Conservation (phyloP, 2,113 vertebrate species). For the Lycaon pictus region DNA sequence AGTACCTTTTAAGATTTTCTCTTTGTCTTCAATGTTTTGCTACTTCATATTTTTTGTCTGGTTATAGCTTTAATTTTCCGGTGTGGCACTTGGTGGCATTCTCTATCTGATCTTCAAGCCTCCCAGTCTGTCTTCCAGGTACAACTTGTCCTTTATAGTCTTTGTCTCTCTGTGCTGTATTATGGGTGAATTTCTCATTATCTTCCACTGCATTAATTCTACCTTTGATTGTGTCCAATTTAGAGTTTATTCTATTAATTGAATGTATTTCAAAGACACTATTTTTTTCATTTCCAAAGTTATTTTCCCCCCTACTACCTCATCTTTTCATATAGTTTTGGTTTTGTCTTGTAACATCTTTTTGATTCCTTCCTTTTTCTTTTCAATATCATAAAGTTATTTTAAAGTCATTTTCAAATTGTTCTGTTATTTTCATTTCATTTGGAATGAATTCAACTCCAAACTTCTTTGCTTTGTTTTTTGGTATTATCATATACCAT, state of each 20-base stretch:
- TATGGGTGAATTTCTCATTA: background rate
- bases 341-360: background rate
- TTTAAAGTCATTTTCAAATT: conserved; percentile 7
- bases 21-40: background rate
- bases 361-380: background rate
- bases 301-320: background rate
- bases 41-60: background rate
- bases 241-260: conserved; percentile 6
- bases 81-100: background rate
- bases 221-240: background rate
- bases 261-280: background rate
- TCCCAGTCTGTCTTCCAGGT: background rate
- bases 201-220: conserved; percentile 12
- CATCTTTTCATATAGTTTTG: conserved; percentile 17
- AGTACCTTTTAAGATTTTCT: background rate
- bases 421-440: background rate
- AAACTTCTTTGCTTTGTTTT: background rate
- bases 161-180: background rate
- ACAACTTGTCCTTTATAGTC: background rate
- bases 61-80: conserved; percentile 11
- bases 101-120: background rate
- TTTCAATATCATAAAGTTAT: background rate
- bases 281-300: conserved; percentile 10
- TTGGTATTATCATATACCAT: background rate
- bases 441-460: conserved; percentile 1